phyloP scores from a whole-genome alignment of 2,797 vertebrate species.

The Clarias pachynema region DNA sequence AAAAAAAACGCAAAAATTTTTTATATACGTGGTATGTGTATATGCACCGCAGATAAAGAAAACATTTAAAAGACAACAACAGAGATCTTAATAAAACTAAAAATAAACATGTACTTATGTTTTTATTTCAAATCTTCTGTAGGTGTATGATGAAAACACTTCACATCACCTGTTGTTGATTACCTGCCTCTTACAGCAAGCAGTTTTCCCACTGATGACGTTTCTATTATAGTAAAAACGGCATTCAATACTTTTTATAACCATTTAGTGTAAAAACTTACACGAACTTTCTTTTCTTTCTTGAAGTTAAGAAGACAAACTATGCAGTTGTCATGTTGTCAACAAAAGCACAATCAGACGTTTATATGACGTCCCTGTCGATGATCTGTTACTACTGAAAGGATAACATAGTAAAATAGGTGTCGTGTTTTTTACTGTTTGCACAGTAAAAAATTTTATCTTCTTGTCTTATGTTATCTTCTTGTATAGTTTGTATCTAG shows the following conservation, averaged over 20 bases:
- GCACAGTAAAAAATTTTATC: too few relatives aligned
- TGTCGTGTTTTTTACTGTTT: too few relatives aligned
- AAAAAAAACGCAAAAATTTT: neutral
- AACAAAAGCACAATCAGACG: neutral
- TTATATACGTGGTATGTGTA: too few relatives aligned
- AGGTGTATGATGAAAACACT: neutral
- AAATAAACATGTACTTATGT: too few relatives aligned
- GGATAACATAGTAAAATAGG: neutral
- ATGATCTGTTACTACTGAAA: neutral
- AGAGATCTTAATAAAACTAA: neutral
- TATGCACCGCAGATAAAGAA: neutral
- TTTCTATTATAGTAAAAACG: neutral
- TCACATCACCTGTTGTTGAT: neutral
- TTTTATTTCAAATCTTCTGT: neutral
- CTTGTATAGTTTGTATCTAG: too few relatives aligned
- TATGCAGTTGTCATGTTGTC: neutral
- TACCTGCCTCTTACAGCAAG: too few relatives aligned
- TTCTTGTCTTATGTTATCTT: too few relatives aligned
- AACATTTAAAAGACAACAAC: neutral
- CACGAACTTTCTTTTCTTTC: neutral
- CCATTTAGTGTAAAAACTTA: neutral
- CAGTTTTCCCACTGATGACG: neutral
- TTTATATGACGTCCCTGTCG: too few relatives aligned
- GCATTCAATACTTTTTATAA: neutral
- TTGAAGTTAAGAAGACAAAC: neutral